Conservation (phyloP, 2,888 invertebrate genomes). For the Philopedon plagiatum region DNA sequence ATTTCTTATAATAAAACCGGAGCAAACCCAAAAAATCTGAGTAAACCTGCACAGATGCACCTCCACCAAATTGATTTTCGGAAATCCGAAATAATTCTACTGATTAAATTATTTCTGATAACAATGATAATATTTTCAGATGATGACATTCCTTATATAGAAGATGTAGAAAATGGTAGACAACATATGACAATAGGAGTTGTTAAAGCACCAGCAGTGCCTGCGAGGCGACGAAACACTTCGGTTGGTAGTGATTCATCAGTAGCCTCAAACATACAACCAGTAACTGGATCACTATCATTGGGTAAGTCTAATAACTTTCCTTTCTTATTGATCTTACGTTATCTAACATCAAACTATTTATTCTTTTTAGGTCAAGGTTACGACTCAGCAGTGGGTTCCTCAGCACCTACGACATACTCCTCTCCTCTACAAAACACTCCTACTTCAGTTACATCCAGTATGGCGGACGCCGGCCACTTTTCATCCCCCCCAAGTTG, state of each 20-base stretch:
- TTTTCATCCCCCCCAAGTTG: conserved; percentile 73
- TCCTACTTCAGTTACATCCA: conserved; percentile 65
- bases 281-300: conserved; percentile 67
- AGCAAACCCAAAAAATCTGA: too few species aligned
- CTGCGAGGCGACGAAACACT: conserved; percentile 70
- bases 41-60: too few species aligned
- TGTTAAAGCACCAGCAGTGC: conserved; percentile 61
- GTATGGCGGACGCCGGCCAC: conserved; percentile 66
- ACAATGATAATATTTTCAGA: conserved; percentile 63
- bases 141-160: conserved; percentile 80
- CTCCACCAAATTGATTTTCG: too few species aligned
- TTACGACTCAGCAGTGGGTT: conserved; percentile 78
- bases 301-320: conserved; percentile 49
- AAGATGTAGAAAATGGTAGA: conserved; percentile 69
- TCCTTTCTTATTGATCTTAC: neutral
- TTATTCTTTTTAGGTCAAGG: conserved; percentile 56
- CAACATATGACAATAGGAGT: conserved; percentile 67
- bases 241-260: conserved; percentile 71
- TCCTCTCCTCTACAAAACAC: conserved; percentile 71
- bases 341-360: neutral
- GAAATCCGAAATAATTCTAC: too few species aligned
- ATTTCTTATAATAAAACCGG: too few species aligned
- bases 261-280: conserved; percentile 64
- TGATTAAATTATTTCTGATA: too few species aligned
- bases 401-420: conserved; percentile 71